These are phyloP conservation scores for Copsychus sechellarum DNA, from an alignment of 2,113 vertebrate species.

Conservation along the genomic window DNA sequence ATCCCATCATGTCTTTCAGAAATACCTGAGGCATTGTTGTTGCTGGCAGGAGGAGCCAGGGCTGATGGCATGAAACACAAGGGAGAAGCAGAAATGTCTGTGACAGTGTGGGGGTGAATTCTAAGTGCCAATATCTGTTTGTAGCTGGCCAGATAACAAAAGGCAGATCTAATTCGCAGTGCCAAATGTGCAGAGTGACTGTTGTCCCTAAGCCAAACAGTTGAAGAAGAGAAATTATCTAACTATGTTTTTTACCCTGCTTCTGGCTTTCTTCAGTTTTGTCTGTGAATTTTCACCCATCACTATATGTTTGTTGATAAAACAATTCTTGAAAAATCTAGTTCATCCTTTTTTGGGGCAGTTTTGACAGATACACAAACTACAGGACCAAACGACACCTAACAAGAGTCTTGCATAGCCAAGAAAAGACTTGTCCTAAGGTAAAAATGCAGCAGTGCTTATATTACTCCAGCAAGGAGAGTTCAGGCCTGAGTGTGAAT, in stretches of 20 bases:
- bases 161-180: conserved; percentile 12
- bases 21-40: conserved; percentile 1
- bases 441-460: not conserved
- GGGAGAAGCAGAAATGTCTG: not conserved
- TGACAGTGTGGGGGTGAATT: not conserved
- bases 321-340: not conserved
- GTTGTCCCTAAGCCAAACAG: not conserved
- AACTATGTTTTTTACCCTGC: not conserved
- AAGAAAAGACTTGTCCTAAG: not conserved
- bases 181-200: conserved; percentile 17
- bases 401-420: not conserved
- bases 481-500: not conserved
- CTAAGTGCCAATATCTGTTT: not conserved
- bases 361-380: not conserved
- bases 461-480: not conserved
- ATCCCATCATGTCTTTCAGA: conserved; percentile 1
- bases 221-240: not conserved
- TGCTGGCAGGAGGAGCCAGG: conserved; percentile 17
- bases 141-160: conserved; percentile 36
- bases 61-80: not conserved
- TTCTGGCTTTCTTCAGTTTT: not conserved
- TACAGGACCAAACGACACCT: not conserved
- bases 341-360: not conserved
- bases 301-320: not conserved
- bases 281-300: not conserved